These are phyloP conservation scores for Ganaspis sp. DNA, from an alignment of 1,140 invertebrate species.

Conservation along the genomic window DNA sequence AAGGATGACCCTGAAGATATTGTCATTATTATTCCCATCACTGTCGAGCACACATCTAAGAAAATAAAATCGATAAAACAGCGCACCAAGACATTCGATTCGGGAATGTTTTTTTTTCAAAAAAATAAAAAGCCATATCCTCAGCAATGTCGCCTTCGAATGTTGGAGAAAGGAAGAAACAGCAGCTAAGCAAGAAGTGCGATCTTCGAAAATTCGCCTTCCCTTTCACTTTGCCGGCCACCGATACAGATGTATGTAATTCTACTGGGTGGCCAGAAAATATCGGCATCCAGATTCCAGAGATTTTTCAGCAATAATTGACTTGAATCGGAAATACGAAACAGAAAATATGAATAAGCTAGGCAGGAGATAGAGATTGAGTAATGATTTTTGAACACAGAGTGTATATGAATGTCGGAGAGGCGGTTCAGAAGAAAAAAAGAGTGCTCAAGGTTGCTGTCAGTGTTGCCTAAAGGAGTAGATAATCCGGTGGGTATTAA, in stretches of 20 bases:
- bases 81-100: neutral
- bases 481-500: slow-evolving; percentile 60
- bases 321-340: neutral
- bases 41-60: neutral
- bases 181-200: slow-evolving; percentile 45
- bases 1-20: neutral
- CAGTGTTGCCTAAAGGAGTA: slow-evolving; percentile 55
- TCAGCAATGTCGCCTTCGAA: slow-evolving; percentile 1
- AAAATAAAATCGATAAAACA: neutral
- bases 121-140: neutral
- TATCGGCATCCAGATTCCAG: neutral
- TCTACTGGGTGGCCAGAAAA: slow-evolving; percentile 24
- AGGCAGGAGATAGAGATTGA: too few species aligned
- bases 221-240: slow-evolving; percentile 67
- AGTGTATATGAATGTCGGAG: slow-evolving; percentile 42
- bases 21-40: neutral
- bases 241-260: slow-evolving; percentile 56
- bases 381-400: neutral
- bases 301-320: neutral
- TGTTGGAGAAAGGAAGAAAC: slow-evolving; percentile 59
- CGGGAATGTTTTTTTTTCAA: neutral
- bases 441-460: slow-evolving; percentile 54
- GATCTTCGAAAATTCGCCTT: slow-evolving; percentile 67
- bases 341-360: neutral
- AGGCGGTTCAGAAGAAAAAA: slow-evolving; percentile 59